These are phyloP conservation scores for Cyclargus thomasi DNA, from an alignment of 1,140 invertebrate species.

Conservation along the genomic window DNA sequence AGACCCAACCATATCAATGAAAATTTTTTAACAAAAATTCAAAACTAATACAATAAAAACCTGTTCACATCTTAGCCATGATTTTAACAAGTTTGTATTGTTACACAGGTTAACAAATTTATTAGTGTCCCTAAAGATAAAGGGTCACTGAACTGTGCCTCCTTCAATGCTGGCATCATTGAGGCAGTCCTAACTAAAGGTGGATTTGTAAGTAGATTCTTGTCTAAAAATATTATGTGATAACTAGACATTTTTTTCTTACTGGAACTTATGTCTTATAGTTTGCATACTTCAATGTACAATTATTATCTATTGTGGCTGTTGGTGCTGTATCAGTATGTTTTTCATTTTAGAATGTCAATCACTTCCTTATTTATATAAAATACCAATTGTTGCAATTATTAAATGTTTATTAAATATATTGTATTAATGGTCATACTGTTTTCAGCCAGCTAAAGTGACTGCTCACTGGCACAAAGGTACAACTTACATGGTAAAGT, in stretches of 20 bases:
- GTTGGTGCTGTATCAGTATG: no score
- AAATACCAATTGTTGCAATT: no score
- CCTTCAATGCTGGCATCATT: constrained; percentile 97
- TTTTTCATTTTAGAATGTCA: no score
- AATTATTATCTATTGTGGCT: no score
- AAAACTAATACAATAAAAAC: no score
- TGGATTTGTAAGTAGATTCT: constrained; percentile 90
- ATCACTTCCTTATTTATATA: no score
- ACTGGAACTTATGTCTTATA: no score
- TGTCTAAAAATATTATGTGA: neutral
- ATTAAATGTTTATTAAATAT: neutral
- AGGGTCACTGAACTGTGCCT: constrained; percentile 97
- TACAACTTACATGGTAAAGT: constrained; percentile 99
- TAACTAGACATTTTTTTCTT: constrained; percentile 31
- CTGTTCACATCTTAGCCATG: no score
- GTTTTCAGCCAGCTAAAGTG: constrained; percentile 93
- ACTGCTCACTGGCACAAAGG: constrained; percentile 99
- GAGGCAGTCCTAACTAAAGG: constrained; percentile 96
- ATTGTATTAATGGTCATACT: neutral
- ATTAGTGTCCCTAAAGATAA: constrained; percentile 99
- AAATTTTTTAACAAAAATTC: no score
- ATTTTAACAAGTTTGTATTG: constrained; percentile 14
- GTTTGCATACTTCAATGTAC: no score
- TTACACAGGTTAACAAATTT: constrained; percentile 86
- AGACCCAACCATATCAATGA: no score